phyloP scores from a whole-genome alignment of 1,140 invertebrate genomes.

The Conus betulinus region DNA sequence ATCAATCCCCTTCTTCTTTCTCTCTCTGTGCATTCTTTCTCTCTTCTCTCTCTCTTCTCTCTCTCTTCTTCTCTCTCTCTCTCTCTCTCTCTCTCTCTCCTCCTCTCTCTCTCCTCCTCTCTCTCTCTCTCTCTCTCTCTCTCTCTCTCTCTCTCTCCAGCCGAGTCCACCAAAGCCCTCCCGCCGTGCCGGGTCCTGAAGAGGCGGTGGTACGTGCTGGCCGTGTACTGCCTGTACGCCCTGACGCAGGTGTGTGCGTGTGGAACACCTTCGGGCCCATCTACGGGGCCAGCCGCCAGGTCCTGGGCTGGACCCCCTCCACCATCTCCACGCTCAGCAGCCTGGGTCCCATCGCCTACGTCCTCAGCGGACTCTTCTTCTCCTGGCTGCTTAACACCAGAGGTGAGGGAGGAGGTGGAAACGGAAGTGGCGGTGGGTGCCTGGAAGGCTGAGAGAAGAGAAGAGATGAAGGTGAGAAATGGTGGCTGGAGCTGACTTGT shows the following conservation, averaged over 20 bases:
- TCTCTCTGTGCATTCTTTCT: no score
- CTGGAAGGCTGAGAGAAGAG: no score
- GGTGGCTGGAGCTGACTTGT: no score
- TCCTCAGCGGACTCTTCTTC: slow-evolving; percentile 74
- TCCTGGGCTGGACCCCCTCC: slow-evolving; percentile 75
- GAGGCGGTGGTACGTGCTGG: slow-evolving; percentile 51
- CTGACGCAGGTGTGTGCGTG: slow-evolving; percentile 49
- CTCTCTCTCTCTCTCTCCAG: not conserved
- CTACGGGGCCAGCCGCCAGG: slow-evolving; percentile 70
- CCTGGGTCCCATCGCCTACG: slow-evolving; percentile 77
- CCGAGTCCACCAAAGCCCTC: not conserved
- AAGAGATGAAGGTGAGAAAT: no score
- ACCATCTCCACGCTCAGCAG: slow-evolving; percentile 76
- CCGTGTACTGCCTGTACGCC: slow-evolving; percentile 38
- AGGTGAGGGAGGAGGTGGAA: slow-evolving; percentile 20
- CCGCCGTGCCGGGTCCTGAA: not conserved
- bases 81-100: not conserved
- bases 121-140: not conserved
- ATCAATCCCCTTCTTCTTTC: no score
- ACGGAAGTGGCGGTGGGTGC: no score
- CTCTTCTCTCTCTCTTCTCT: no score
- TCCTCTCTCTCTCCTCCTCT: not conserved
- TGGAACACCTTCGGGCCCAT: slow-evolving; percentile 79
- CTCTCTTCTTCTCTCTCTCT: no score
- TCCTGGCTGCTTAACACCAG: slow-evolving; percentile 73